A percentile compares a stretch with the other conserved stretches of the same genome.
These are phyloP conservation scores for Macropus fuliginosus DNA, from an alignment of 2,797 vertebrate genomes.

Conservation along the genomic window DNA sequence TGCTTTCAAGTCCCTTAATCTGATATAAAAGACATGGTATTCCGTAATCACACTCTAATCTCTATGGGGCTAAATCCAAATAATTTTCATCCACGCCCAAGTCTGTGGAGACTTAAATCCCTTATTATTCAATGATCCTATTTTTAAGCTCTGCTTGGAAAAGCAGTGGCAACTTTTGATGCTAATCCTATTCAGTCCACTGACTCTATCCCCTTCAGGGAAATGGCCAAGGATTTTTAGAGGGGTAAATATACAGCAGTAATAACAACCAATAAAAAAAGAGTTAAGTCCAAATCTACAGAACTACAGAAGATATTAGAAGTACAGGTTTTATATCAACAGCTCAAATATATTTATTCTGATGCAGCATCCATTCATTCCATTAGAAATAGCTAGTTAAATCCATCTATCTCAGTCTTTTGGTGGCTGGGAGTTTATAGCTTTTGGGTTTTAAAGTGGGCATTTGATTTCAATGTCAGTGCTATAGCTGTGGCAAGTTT, in stretches of 20 bases:
- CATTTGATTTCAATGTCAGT: constrained; percentile 52
- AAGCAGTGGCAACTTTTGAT: constrained; percentile 73
- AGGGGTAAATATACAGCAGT: constrained; percentile 57
- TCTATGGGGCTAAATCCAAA: constrained; percentile 72
- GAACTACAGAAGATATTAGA: constrained; percentile 41
- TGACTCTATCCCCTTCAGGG: constrained; percentile 68
- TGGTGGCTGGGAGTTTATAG: constrained; percentile 32
- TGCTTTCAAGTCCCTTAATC: constrained; percentile 67
- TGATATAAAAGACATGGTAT: constrained; percentile 71
- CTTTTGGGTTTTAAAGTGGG: constrained; percentile 14
- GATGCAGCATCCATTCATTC: neutral
- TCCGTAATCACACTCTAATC: constrained; percentile 75
- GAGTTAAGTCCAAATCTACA: constrained; percentile 48
- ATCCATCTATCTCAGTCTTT: constrained; percentile 24
- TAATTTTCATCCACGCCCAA: constrained; percentile 73
- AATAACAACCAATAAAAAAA: constrained; percentile 36
- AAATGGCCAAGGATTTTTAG: constrained; percentile 70
- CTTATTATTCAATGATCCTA: constrained; percentile 73
- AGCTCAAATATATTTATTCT: constrained; percentile 26
- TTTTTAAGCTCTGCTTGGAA: constrained; percentile 78
- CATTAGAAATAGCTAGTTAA: constrained; percentile 62
- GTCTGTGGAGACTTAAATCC: constrained; percentile 75
- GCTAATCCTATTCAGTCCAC: constrained; percentile 72
- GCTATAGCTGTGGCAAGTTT: neutral
- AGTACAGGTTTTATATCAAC: constrained; percentile 39